Evolutionary conservation across 2,888 invertebrate species (phyloP), one percentile per base, ranked within the genome.

Genomic region (Leptogaster cylindrica): DNA sequence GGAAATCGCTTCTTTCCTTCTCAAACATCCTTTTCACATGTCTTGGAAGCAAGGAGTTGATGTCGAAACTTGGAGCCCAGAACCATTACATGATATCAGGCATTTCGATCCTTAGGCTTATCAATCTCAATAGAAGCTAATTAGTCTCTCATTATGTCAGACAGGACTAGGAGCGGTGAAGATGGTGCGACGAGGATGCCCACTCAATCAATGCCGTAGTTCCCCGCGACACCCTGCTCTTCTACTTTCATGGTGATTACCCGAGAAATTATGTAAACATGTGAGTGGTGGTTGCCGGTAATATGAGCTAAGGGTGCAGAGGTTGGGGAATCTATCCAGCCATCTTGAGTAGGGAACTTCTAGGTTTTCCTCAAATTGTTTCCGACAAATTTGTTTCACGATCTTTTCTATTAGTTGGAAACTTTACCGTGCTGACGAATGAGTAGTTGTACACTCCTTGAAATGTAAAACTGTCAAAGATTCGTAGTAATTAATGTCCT

Each of bases 121-220:
- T 68, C 65, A 68, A 68, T 68, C 68, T 68, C 58, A 68, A 68
- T 65, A 50, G 28, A 31, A 65, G 58, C 65, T 68, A 68, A 68
- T 68, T 68, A 68, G 58, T 50, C 31, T 27, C 58, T 51, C 68
- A 65, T 68, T 68, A 68, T 44, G 55, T 27, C 68, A 44, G 51
- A 63, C 50, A 23, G 41, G 41, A 58, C 5, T 25, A 28, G 8
- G 27, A 41, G 25, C 14, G 39, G 39, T 25, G 16, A 27, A 10
- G 16, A 23, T 58, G 39, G 36, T 23, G 41, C 27, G 18, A 14
- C 4, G 36, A n/a, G 14, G n/a, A 36, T 14, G 10, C 14, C 36
- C 10, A 10, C 36, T 36, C 10, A 36, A 36, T 36, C 36, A 36
- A 36, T 36, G 36, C 36, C 14, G 14, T 4, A 14, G 18, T 18